Conservation (phyloP, 1,140 invertebrate species). For the Ceratina australensis region DNA sequence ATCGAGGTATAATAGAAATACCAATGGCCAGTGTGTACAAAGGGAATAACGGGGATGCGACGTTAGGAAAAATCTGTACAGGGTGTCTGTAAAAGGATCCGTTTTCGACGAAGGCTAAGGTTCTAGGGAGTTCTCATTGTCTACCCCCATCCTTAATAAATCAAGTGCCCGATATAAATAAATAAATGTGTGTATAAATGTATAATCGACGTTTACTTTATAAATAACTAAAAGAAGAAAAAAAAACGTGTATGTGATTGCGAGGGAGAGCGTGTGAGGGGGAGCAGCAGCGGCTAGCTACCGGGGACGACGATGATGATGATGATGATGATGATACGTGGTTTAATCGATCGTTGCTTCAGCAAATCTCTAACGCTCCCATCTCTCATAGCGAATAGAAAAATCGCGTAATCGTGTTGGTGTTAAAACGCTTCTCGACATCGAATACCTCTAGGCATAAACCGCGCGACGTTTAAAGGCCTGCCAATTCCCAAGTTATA, state of each 20-base stretch:
- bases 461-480: too few relatives aligned
- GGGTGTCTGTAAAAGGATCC: conserved; percentile 58
- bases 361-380: too few relatives aligned
- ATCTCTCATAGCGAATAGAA: too few relatives aligned
- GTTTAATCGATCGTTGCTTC: too few relatives aligned
- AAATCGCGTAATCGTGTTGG: neutral
- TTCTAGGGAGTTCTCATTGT: conserved; percentile 25
- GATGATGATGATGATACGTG: too few relatives aligned
- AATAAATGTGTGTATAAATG: conserved; percentile 30
- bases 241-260: conserved; percentile 3
- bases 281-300: too few relatives aligned
- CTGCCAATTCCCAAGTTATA: too few relatives aligned
- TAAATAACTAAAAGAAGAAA: too few relatives aligned
- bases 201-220: conserved; percentile 56
- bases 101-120: conserved; percentile 60
- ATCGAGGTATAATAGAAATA: conserved; percentile 1
- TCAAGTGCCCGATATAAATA: conserved; percentile 32
- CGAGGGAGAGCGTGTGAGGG: conserved; percentile 5
- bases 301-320: too few relatives aligned
- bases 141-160: conserved; percentile 12
- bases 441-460: too few relatives aligned
- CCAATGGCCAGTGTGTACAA: conserved; percentile 38
- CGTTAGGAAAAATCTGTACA: neutral
- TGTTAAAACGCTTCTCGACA: neutral
- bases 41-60: conserved; percentile 1